phyloP scores from a whole-genome alignment of 2,888 invertebrate genomes.

The Drosophila borborema region DNA sequence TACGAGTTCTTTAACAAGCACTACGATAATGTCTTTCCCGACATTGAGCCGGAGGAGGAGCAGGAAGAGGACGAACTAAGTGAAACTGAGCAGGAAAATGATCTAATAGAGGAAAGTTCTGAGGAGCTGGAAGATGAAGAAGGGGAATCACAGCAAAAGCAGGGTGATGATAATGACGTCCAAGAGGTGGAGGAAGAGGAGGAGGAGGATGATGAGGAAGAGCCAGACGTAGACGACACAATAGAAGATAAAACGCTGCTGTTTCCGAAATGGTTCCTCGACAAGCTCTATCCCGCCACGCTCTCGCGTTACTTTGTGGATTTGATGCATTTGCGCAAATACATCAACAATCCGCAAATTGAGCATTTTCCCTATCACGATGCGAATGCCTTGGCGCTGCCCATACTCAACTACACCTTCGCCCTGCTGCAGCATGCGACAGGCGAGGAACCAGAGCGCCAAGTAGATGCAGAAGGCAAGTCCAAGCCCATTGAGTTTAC shows the following conservation, averaged over 20 bases:
- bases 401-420: constrained; percentile 88
- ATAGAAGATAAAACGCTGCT: constrained; percentile 60
- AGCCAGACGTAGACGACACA: constrained; percentile 12
- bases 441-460: constrained; percentile 49
- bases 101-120: constrained; percentile 5
- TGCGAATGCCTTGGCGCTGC: constrained; percentile 87
- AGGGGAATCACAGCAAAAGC: constrained; percentile 10
- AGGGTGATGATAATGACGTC: constrained; percentile 26
- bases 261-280: constrained; percentile 89
- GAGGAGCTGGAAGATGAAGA: constrained; percentile 9
- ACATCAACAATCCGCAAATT: constrained; percentile 89
- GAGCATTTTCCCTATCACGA: constrained; percentile 89
- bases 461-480: constrained; percentile 49
- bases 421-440: constrained; percentile 83
- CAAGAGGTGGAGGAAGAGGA: constrained; percentile 38
- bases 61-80: constrained; percentile 13
- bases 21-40: constrained; percentile 56
- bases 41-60: constrained; percentile 25
- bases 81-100: neutral
- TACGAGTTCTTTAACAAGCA: constrained; percentile 87
- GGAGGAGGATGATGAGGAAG: constrained; percentile 17
- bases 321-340: constrained; percentile 88
- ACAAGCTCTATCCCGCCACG: constrained; percentile 87
- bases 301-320: constrained; percentile 90
- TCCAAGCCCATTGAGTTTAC: constrained; percentile 69